A percentile compares a stretch with the other conserved stretches of the same genome.
These are phyloP conservation scores for Heliocidaris tuberculata DNA, from an alignment of 35 echinoderm and acorn worm genomes.

Conservation along the genomic window DNA sequence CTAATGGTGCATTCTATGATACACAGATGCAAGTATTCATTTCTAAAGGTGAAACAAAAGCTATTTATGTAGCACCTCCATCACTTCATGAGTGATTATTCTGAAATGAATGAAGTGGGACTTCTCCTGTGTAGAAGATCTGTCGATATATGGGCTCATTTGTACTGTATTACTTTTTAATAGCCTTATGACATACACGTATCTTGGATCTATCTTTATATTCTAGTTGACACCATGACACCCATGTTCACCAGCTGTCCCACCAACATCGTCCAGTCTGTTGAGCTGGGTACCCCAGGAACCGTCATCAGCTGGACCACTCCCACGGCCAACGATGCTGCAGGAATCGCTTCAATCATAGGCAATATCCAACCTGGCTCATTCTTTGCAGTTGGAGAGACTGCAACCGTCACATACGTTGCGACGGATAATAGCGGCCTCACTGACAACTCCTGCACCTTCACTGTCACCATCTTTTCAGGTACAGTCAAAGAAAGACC, in stretches of 20 bases:
- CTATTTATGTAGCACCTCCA: too few species aligned
- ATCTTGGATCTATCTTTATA: too few species aligned
- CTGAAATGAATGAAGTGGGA: too few species aligned
- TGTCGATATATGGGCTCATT: too few species aligned
- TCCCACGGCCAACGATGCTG: constrained; percentile 58
- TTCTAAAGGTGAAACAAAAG: too few species aligned
- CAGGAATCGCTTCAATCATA: constrained; percentile 21
- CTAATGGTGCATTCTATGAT: too few species aligned
- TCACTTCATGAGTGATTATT: too few species aligned
- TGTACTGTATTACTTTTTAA: too few species aligned
- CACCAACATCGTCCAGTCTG: neutral
- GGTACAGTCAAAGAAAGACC: too few species aligned
- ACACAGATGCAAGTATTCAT: too few species aligned
- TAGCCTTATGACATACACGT: too few species aligned
- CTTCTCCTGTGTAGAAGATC: too few species aligned
- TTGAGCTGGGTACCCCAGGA: constrained; percentile 42
- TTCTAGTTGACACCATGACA: constrained; percentile 51
- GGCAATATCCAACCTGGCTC: constrained; percentile 1
- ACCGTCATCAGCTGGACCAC: constrained; percentile 24
- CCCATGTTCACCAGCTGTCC: constrained; percentile 49
- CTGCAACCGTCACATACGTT: neutral
- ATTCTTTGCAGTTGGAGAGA: neutral
- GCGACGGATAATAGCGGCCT: neutral
- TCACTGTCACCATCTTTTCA: constrained; percentile 26
- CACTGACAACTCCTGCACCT: neutral